These are phyloP conservation scores for Adelosebastes latens DNA, from an alignment of 2,797 vertebrate genomes.

Conservation along the genomic window DNA sequence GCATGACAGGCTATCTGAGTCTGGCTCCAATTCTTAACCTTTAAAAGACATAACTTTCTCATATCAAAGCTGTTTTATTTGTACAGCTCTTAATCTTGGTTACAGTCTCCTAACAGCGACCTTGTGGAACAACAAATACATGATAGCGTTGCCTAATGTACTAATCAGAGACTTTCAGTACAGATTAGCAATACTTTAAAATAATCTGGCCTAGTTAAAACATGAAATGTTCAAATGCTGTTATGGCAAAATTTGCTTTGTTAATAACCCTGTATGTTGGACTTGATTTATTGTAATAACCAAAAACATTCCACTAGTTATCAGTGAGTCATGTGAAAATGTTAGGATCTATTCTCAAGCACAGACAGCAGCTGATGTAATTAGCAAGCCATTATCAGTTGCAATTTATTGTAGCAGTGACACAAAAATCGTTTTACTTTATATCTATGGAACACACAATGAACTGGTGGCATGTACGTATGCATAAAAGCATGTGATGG, in stretches of 20 bases:
- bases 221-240: not conserved
- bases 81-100: not conserved
- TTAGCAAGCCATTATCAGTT: not conserved
- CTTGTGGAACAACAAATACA: not conserved
- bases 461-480: not conserved
- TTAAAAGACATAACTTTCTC: not conserved
- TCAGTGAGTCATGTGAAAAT: constrained; percentile 7
- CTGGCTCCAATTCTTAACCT: not conserved
- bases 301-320: constrained; percentile 5
- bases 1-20: too few species aligned
- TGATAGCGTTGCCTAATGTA: not conserved
- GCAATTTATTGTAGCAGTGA: not conserved
- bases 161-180: not conserved
- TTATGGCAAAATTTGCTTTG: not conserved
- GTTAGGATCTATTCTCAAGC: not conserved
- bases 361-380: not conserved
- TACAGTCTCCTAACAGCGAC: not conserved
- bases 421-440: not conserved
- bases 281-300: not conserved
- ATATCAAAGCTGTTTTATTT: not conserved
- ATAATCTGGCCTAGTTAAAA: not conserved
- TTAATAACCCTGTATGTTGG: not conserved
- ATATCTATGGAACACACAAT: not conserved
- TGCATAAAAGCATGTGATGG: not conserved
- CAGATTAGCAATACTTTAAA: not conserved